These are phyloP conservation scores for Chionis minor DNA, from an alignment of 2,113 vertebrate species.

Conservation along the genomic window DNA sequence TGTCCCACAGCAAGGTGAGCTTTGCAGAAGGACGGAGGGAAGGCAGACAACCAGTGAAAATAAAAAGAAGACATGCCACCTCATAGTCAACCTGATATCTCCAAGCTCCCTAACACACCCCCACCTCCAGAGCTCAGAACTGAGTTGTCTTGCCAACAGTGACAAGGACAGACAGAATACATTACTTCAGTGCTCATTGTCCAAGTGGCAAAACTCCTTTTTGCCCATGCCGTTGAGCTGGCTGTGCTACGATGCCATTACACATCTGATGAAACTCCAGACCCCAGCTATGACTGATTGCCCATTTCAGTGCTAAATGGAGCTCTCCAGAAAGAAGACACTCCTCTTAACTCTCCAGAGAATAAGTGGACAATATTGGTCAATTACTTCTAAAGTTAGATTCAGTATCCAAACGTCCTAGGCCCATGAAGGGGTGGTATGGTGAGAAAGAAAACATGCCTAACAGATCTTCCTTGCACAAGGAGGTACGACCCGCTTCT, in stretches of 20 bases:
- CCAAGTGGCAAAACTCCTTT: background rate
- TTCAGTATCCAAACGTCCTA: background rate
- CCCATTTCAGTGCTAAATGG: background rate
- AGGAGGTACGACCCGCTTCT: background rate
- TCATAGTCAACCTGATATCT: background rate
- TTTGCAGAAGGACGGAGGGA: background rate
- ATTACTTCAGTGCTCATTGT: rapidly evolving
- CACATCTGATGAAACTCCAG: background rate
- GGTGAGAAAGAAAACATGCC: background rate
- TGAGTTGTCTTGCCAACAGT: background rate
- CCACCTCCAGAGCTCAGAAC: background rate
- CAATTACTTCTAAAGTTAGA: background rate
- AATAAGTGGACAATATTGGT: background rate
- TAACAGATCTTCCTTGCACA: background rate
- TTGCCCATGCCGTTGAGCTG: background rate
- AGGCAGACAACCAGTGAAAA: background rate
- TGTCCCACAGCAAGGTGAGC: background rate
- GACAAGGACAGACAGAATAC: background rate
- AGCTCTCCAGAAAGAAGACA: background rate
- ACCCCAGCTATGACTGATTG: background rate
- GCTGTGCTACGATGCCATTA: background rate
- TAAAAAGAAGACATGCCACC: background rate
- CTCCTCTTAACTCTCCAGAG: background rate
- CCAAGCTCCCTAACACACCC: background rate
- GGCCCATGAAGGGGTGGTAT: background rate